Conservation (phyloP, 2,888 invertebrate species). For the Periphyllus acericola region DNA sequence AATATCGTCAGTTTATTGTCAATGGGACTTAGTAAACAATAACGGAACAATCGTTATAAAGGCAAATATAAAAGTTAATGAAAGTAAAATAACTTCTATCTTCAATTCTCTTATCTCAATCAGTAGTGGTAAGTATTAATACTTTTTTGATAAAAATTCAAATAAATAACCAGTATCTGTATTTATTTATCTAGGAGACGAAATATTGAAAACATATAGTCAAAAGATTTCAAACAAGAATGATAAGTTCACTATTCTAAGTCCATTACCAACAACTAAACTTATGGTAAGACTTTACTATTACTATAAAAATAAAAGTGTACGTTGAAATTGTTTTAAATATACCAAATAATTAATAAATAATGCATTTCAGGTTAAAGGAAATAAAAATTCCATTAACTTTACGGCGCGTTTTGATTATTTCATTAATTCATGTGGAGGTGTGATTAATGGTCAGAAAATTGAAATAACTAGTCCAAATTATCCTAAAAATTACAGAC, state of each 20-base stretch:
- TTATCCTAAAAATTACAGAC: slow-evolving; percentile 30
- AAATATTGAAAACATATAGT: background rate
- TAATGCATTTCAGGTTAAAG: background rate
- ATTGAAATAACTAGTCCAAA: slow-evolving; percentile 44
- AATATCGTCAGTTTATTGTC: background rate
- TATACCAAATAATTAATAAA: background rate
- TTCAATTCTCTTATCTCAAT: background rate
- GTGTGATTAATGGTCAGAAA: slow-evolving; percentile 20
- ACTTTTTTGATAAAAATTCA: background rate
- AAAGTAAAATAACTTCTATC: background rate
- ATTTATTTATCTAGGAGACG: background rate
- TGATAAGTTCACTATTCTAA: slow-evolving; percentile 31
- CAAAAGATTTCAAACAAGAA: background rate
- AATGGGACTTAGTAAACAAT: slow-evolving; percentile 30
- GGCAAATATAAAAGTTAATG: background rate
- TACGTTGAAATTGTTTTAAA: background rate
- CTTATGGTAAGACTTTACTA: slow-evolving; percentile 9
- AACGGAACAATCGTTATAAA: slow-evolving; percentile 40
- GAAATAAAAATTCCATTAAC: background rate
- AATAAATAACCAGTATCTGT: background rate
- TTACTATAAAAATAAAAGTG: background rate
- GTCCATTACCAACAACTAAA: slow-evolving; percentile 16
- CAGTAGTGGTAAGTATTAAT: background rate
- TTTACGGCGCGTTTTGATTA: slow-evolving; percentile 24
- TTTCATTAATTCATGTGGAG: slow-evolving; percentile 40